Evolutionary conservation across 1,140 invertebrate genomes (phyloP), one percentile per base, ranked within the genome.

Genomic region (Portunus trituberculatus): DNA sequence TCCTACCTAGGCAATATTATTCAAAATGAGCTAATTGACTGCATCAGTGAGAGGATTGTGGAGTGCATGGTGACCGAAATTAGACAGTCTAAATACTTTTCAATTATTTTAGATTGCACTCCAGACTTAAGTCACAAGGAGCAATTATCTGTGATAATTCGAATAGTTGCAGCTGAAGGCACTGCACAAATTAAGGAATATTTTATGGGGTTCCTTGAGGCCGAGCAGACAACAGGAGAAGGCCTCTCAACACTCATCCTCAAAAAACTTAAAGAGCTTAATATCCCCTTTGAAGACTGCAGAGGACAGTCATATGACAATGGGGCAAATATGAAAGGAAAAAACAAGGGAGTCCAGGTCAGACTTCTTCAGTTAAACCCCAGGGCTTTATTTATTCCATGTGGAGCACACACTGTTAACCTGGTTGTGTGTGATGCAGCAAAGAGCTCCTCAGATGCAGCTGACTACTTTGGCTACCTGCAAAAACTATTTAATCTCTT

Each of bases 231-330:
- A 59, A 94, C 93, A 4, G 86, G 93, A 94, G 28, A 39, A 25
- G 32, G 92, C 59, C 59, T 94, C 39, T 93, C 28, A 93, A 89
- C 39, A 32, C 20, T 95, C 25, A 93, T 95, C 10, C 46, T 95
- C 6, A 48, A 95, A 39, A 95, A 84, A 52, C 93, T 95, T 10
- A 45, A 95, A 29, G 95, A 95, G 84, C 28, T 95, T 8, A 96
- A 86, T 28, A 96, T 95, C 45, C 32, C 95, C 45, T 95, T 95
- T 91, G 87, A 88, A 29, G 95, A 95, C 84, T 92, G 89, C 29
- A 96, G 89, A 95, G 90, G 91, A 32, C 90, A 95, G 86, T 84
- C 91, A 16, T 94, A 95, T 93, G 94, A 16, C 82, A 94, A 95
- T 87, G 94, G 94, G n/a, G 92, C 92, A 29, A 93, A 93, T 45